Evolutionary conservation across 2,888 invertebrate species (phyloP), one percentile per base, ranked within the genome.

Genomic region (Bombyx huttoni): DNA sequence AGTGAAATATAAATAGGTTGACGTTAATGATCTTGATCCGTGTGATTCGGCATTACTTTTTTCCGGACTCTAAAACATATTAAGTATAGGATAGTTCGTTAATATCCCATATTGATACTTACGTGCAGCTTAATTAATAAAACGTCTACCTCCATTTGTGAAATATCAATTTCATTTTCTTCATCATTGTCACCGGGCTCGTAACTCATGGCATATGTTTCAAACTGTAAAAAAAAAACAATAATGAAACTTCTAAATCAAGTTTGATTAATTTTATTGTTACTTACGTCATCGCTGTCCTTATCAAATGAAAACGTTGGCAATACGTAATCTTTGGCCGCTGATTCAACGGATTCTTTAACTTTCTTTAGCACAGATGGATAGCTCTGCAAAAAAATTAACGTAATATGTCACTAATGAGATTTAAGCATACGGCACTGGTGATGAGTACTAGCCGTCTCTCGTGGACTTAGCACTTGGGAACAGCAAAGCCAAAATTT

Each of bases 291-390:
- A 3, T 52, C 46, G 56, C 77, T 81, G 13, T 59, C 64, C 52
- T 64, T 68, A 47, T 68, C 75, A 3, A 78, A 69, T 50, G 73
- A 64, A 49, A 81, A 65, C 6, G 82, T 84, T 13, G 89, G 87
- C 49, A 89, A 61, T 6, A 89, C 86, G 50, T 86, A 89, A 61
- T 89, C 88, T 60, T 83, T 87, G 0, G 72, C 68, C 9, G 87
- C 78, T 8, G 75, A 67, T 52, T 77, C 70, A 10, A 86, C 79
- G 0, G 81, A 81, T 49, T 70, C 63, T 54, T 66, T 74, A 0
- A 89, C 86, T 75, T 86, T 89, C 56, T 67, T 73, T 50, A 84
- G 63, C 47, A 89, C 84, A 0, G 81, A 70, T 12, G 89, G 89
- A 60, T 87, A 89, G 58, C 86, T 86, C 89, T 89, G 65, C 0